Percentiles rank a stretch among this genome's conserved stretches.
phyloP scores from a whole-genome alignment of 2,888 invertebrate species.

The Nysson spinosus region DNA sequence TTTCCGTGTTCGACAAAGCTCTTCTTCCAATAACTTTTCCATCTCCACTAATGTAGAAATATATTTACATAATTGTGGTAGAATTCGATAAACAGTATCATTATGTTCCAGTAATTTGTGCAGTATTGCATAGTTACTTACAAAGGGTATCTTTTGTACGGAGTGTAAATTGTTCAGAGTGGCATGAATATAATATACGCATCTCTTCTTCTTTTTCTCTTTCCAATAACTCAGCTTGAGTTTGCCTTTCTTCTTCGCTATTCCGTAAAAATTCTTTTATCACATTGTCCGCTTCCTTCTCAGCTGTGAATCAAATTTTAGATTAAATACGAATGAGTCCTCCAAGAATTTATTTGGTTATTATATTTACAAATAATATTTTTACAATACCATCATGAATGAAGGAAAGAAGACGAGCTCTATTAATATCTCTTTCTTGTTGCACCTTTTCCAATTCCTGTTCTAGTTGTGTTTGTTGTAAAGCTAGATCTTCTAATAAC shows the following conservation, averaged over 20 bases:
- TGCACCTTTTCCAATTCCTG: conserved; percentile 84
- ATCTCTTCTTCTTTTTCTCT: conserved; percentile 84
- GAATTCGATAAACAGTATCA: neutral
- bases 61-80: neutral
- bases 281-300: conserved; percentile 83
- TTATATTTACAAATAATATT: conserved; percentile 1
- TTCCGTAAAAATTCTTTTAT: conserved; percentile 83
- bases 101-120: no score
- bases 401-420: conserved; percentile 66
- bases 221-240: conserved; percentile 81
- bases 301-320: conserved; percentile 75
- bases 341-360: no score
- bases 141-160: conserved; percentile 83
- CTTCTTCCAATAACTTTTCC: conserved; percentile 84
- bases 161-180: conserved; percentile 78
- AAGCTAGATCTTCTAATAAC: conserved; percentile 80
- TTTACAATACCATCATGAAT: conserved; percentile 70
- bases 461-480: conserved; percentile 84
- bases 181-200: conserved; percentile 81
- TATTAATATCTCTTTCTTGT: conserved; percentile 80
- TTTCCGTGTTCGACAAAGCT: conserved; percentile 81
- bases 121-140: conserved; percentile 55
- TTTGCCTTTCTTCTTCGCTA: conserved; percentile 81
- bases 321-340: no score
- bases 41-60: conserved; percentile 80